These are phyloP conservation scores for Mastomys coucha DNA, from an alignment of 2,113 vertebrate genomes.

Conservation along the genomic window DNA sequence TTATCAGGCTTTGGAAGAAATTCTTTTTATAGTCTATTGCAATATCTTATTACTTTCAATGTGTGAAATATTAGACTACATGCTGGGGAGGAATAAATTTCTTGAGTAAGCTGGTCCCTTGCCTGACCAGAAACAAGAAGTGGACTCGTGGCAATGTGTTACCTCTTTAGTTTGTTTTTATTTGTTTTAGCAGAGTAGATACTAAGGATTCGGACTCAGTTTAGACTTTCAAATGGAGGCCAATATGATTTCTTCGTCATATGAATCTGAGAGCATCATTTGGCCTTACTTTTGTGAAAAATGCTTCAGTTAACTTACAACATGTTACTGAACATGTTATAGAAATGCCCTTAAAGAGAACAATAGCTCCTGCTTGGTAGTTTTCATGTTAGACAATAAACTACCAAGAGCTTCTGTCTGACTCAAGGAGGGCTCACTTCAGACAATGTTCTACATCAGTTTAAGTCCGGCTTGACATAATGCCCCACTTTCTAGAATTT, in stretches of 20 bases:
- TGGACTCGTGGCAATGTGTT: not conserved
- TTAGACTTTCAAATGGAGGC: not conserved
- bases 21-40: not conserved
- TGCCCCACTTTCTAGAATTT: not conserved
- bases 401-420: not conserved
- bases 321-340: not conserved
- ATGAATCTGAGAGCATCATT: constrained; percentile 6
- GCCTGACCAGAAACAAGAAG: not conserved
- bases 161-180: not conserved
- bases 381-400: not conserved
- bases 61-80: not conserved
- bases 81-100: not conserved
- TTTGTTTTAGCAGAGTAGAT: not conserved
- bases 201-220: not conserved
- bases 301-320: not conserved
- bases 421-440: not conserved
- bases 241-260: not conserved
- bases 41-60: constrained; percentile 16
- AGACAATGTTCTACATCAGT: not conserved
- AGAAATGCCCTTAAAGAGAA: constrained; percentile 8
- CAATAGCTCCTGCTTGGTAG: not conserved
- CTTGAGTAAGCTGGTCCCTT: not conserved
- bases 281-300: not conserved
- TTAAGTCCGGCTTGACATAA: not conserved
- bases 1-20: not conserved